Evolutionary conservation across 2,113 vertebrate species (phyloP), one percentile per base, ranked within the genome.

Genomic region (Salvelinus namaycush): DNA sequence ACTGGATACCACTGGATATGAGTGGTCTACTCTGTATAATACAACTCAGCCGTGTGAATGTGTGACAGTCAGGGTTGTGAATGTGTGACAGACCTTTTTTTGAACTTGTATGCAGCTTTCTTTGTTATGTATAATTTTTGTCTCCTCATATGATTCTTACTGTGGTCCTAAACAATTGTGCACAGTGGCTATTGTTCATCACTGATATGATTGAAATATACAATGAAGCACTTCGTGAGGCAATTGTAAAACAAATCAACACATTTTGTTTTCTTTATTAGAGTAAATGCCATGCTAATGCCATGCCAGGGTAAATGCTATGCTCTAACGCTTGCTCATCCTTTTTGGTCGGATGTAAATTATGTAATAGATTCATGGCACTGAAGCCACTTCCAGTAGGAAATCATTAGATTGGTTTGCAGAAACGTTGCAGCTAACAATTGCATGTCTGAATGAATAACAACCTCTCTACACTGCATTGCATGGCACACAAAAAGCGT

Each of bases 91-190:
- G 26, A 5, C 31, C 5, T 12, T 16, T 81, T 72, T 84, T 60
- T 72, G 49, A 65, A 24, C 60, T 71, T 70, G n/a, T 86, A 72
- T 82, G 76, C 69, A 73, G 64, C 49, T 82, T 67, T 75, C 44
- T 82, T 67, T 75, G 51, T 87, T 85, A 87, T 90, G 87, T 88
- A 85, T 86, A 22, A 26, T 72, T 72, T 80, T 74, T 73, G 29
- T 73, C 26, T 87, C 67, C 77, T 76, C 62, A 75, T 29, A 70
- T 82, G 65, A 80, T 85, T 81, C 48, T 68, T 62, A 18, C 72
- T 75, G 78, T 80, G 59, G 8, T 76, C 48, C 51, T 59, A 65
- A 70, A 34, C 29, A 68, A 70, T 31, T 69, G 14, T 78, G 66
- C 48, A 83, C 68, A 76, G 49, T 69, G 5, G n/a, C 0, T 62